Evolutionary conservation across 2,113 vertebrate genomes (phyloP), one percentile per base, ranked within the genome.

Genomic region (Ivindomyrus marchei): DNA sequence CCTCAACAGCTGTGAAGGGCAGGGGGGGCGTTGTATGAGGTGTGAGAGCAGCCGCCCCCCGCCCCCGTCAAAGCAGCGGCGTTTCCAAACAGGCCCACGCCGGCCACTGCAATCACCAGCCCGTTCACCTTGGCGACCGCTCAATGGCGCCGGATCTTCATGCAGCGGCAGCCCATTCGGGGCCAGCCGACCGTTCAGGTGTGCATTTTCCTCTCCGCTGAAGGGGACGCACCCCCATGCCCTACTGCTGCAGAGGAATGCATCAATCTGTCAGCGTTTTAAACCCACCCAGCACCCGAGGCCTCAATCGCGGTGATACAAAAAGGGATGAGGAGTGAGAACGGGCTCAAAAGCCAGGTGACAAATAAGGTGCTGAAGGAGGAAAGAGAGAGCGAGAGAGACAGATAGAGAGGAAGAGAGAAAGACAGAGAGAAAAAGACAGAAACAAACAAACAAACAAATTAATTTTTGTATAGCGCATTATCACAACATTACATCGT

Each of bases 111-210:
- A 91, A 90, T 89, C 89, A 92, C 92, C 92, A 93, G 92, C 90
- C 92, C 92, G 90, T 91, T 94, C 92, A 90, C 91, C 93, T 92
- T 93, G 92, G 93, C 94, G 94, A 93, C 92, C 93, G 92, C 93
- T 93, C 56, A 70, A 50, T 91, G 92, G 91, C 89, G 92, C 92
- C 90, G 74, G n/a, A 88, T 91, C 56, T 62, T 50, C n/a, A 85
- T 1, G 91, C 62, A 24, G 87, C 90, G 89, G 93, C 89, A 90
- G 94, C 91, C 94, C 94, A 95, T 96, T 95, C 94, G 93, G 93
- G 94, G 93, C 94, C 95, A 95, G 92, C 80, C 90, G 91, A 94
- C 94, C 94, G 3, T 95, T 95, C 95, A 95, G 91, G 93, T 94
- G 93, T 66, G 85, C 93, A 91, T 91, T 90, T 92, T 92, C 92